Evolutionary conservation across 2,797 vertebrate genomes (phyloP).

Genomic region (Picus viridis): DNA sequence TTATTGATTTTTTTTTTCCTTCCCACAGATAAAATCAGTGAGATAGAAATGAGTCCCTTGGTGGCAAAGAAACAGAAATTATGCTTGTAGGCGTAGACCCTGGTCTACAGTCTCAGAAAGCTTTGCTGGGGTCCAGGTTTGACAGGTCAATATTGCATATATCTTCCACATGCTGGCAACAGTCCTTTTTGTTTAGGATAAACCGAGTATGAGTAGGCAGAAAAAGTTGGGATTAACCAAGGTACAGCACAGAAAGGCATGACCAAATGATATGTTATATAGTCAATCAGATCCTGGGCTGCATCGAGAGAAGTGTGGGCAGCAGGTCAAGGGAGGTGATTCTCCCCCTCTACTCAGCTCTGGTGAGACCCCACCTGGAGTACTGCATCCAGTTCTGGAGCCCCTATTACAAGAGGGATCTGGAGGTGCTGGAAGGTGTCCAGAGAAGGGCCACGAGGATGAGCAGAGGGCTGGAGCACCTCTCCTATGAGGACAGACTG

Average conservation of each 20-base stretch:
- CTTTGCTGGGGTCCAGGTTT: neutral
- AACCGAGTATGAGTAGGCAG: neutral
- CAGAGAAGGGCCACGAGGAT: too few relatives aligned
- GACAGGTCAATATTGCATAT: neutral
- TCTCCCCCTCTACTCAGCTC: too few relatives aligned
- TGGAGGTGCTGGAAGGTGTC: too few relatives aligned
- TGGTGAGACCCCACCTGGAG: too few relatives aligned
- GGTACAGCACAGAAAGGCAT: neutral
- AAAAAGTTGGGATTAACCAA: neutral
- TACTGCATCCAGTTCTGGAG: too few relatives aligned
- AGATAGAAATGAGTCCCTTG: neutral
- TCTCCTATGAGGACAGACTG: too few relatives aligned
- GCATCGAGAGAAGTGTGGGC: too few relatives aligned
- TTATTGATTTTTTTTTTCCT: slow-evolving; percentile 25
- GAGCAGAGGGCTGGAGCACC: too few relatives aligned
- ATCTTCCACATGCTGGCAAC: neutral
- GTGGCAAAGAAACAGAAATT: neutral
- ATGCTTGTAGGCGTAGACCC: neutral
- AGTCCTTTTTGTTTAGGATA: neutral
- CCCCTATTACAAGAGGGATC: too few relatives aligned
- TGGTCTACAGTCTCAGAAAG: neutral
- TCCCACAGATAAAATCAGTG: slow-evolving; percentile 17
- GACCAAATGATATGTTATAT: neutral
- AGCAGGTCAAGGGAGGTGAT: too few relatives aligned
- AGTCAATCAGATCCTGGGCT: too few relatives aligned